A percentile compares a stretch with the other conserved stretches of the same genome.
Evolutionary conservation across 1,140 invertebrate genomes (phyloP).

Genomic region (Conus ventricosus): DNA sequence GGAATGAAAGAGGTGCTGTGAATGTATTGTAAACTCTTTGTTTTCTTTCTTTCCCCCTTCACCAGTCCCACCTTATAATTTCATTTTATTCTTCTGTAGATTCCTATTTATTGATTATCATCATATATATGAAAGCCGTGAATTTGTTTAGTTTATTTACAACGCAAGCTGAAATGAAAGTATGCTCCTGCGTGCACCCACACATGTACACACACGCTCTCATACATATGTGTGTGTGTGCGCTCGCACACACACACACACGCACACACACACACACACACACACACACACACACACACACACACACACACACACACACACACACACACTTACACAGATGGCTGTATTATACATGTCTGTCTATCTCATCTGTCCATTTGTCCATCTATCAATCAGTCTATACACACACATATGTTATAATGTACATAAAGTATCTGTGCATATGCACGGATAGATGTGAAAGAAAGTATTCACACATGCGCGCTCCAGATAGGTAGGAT

Average conservation of each 20-base stretch:
- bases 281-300: conserved; percentile 24
- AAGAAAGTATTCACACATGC: background rate
- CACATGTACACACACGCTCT: background rate
- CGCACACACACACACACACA: conserved; percentile 25
- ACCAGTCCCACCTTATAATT: too few relatives aligned
- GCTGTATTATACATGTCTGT: background rate
- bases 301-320: background rate
- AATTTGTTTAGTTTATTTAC: too few relatives aligned
- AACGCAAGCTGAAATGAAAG: too few relatives aligned
- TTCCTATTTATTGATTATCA: too few relatives aligned
- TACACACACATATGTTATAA: too few relatives aligned
- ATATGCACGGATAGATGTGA: background rate
- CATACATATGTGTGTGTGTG: background rate
- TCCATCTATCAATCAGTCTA: too few relatives aligned
- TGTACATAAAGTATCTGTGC: background rate
- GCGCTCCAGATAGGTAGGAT: background rate
- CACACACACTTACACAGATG: background rate
- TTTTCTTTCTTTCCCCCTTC: too few relatives aligned
- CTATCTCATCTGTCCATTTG: too few relatives aligned
- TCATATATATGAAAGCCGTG: too few relatives aligned
- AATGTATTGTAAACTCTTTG: background rate
- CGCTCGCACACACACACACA: conserved; percentile 7
- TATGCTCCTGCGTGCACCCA: background rate
- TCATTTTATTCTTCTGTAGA: too few relatives aligned
- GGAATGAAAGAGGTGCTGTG: background rate